Evolutionary conservation across 2,797 vertebrate genomes (phyloP).

Genomic region (Peromyscus nudipes): DNA sequence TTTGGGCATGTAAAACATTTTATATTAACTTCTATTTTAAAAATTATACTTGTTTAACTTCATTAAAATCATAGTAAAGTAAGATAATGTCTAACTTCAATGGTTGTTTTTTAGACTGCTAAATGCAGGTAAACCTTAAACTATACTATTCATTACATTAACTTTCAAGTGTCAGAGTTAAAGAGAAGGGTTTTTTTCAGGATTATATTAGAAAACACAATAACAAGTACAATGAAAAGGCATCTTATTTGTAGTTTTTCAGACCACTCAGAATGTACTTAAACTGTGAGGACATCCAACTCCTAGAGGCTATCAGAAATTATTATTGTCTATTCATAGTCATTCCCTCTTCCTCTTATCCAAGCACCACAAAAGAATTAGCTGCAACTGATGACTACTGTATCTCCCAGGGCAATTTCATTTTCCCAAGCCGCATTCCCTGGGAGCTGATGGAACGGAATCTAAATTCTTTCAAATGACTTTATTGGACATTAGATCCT

Average conservation of each 20-base stretch:
- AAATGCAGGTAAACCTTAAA: not conserved
- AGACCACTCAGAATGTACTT: not conserved
- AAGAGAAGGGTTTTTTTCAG: not conserved
- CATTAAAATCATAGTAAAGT: not conserved
- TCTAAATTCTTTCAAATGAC: not conserved
- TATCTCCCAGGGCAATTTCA: not conserved
- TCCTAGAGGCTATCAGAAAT: not conserved
- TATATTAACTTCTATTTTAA: not conserved
- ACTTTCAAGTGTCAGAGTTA: not conserved
- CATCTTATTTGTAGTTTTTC: not conserved
- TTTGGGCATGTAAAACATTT: not conserved
- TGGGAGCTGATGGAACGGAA: no score
- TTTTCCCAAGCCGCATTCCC: not conserved
- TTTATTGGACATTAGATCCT: not conserved
- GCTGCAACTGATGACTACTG: accelerated
- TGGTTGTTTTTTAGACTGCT: not conserved
- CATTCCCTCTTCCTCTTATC: not conserved
- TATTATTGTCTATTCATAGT: not conserved
- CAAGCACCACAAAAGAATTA: not conserved
- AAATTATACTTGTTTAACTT: not conserved
- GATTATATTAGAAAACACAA: not conserved
- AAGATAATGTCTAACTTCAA: not conserved
- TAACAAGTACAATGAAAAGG: not conserved
- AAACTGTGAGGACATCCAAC: not conserved
- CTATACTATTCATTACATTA: not conserved